Evolutionary conservation across 2,888 invertebrate species (phyloP).

Genomic region (Colletes collaris): DNA sequence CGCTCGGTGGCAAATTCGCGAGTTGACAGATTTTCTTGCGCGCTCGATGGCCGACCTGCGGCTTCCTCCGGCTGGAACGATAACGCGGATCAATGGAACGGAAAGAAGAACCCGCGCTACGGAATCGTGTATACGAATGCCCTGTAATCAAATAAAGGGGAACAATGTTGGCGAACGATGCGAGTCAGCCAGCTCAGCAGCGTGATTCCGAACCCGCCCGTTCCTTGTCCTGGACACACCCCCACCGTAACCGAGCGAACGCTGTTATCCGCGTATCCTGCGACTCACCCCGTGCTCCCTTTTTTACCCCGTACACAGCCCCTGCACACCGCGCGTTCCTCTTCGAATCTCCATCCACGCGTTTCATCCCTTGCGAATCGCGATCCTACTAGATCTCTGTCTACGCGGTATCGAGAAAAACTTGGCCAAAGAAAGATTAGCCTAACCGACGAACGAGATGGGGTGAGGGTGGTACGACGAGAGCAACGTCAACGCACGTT

Average conservation of each 20-base stretch:
- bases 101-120: constrained; percentile 74
- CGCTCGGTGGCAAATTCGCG: too few relatives aligned
- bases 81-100: constrained; percentile 71
- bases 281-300: constrained; percentile 64
- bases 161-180: constrained; percentile 81
- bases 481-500: neutral
- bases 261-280: constrained; percentile 72
- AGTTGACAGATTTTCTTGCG: constrained; percentile 36
- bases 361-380: constrained; percentile 7
- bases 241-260: constrained; percentile 80
- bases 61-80: constrained; percentile 25
- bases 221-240: constrained; percentile 83
- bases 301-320: constrained; percentile 40
- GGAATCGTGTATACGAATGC: constrained; percentile 81
- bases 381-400: constrained; percentile 9
- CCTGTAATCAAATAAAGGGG: constrained; percentile 82
- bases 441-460: neutral
- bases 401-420: constrained; percentile 17
- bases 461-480: too few relatives aligned
- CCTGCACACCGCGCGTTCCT: constrained; percentile 3
- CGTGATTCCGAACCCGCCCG: constrained; percentile 81
- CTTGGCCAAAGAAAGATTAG: neutral
- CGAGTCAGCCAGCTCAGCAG: constrained; percentile 82
- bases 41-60: constrained; percentile 3
- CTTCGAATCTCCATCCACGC: constrained; percentile 9